These are phyloP conservation scores for Lasioglossum malachurum DNA, from an alignment of 2,888 invertebrate genomes.

Conservation along the genomic window DNA sequence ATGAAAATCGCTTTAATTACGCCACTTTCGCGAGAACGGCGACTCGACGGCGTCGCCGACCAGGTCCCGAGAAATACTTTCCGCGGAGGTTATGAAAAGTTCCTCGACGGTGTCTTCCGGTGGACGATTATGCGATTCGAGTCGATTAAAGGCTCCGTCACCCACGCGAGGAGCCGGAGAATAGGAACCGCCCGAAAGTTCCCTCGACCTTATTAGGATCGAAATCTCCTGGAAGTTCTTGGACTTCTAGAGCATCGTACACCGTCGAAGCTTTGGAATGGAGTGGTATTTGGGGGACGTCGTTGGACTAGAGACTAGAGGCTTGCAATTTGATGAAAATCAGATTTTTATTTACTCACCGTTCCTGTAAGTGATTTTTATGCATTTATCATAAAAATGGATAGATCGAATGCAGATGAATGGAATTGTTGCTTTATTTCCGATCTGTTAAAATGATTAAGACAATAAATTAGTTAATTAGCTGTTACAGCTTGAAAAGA, in stretches of 20 bases:
- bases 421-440: too few relatives aligned
- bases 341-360: too few relatives aligned
- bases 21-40: conserved; percentile 23
- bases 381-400: too few relatives aligned
- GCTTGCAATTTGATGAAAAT: too few relatives aligned
- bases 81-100: conserved; percentile 26
- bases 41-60: conserved; percentile 11
- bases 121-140: conserved; percentile 5
- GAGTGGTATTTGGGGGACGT: neutral
- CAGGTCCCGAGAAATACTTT: conserved; percentile 16
- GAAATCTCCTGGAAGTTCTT: neutral
- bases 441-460: too few relatives aligned
- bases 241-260: neutral
- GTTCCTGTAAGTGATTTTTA: too few relatives aligned
- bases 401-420: too few relatives aligned
- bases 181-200: neutral
- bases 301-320: too few relatives aligned
- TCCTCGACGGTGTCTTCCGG: neutral
- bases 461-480: too few relatives aligned
- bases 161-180: neutral
- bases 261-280: neutral
- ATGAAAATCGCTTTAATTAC: conserved; percentile 55
- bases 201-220: neutral
- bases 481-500: too few relatives aligned
- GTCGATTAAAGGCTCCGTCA: neutral